phyloP scores from a whole-genome alignment of 2,113 vertebrate genomes.

The Saguinus imperator region DNA sequence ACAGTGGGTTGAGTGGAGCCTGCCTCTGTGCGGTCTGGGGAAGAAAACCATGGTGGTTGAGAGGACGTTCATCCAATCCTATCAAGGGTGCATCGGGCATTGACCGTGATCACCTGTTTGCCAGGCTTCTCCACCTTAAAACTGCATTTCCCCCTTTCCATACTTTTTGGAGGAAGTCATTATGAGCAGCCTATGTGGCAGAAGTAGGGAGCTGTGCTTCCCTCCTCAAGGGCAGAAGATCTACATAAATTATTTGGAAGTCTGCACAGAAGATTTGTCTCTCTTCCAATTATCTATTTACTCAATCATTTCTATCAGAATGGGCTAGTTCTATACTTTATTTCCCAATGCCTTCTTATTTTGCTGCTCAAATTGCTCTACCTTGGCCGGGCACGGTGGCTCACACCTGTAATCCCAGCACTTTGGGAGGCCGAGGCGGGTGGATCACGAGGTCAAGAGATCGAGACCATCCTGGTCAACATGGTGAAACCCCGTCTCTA shows the following conservation, averaged over 20 bases:
- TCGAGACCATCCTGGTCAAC: too few relatives aligned
- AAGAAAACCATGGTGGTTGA: neutral
- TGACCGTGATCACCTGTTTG: too few relatives aligned
- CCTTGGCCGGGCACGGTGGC: too few relatives aligned
- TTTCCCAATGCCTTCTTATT: neutral
- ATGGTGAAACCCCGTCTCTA: too few relatives aligned
- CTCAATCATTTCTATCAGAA: neutral
- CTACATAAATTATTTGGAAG: neutral
- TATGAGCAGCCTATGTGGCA: accelerated
- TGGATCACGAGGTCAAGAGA: too few relatives aligned
- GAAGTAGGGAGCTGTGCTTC: accelerated
- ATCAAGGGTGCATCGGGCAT: accelerated
- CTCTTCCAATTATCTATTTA: neutral
- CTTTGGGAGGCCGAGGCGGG: too few relatives aligned
- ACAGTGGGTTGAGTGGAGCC: too few relatives aligned
- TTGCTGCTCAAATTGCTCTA: neutral
- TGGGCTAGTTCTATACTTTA: too few relatives aligned
- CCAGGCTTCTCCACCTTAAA: accelerated
- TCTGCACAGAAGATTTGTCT: neutral
- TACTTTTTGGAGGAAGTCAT: neutral
- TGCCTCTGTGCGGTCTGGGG: neutral
- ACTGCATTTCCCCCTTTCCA: too few relatives aligned
- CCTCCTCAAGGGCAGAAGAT: neutral
- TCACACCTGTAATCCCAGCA: too few relatives aligned
- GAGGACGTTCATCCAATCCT: neutral